phyloP scores from a whole-genome alignment of 1,140 invertebrate species.

The Neoseiulus cucumeris region DNA sequence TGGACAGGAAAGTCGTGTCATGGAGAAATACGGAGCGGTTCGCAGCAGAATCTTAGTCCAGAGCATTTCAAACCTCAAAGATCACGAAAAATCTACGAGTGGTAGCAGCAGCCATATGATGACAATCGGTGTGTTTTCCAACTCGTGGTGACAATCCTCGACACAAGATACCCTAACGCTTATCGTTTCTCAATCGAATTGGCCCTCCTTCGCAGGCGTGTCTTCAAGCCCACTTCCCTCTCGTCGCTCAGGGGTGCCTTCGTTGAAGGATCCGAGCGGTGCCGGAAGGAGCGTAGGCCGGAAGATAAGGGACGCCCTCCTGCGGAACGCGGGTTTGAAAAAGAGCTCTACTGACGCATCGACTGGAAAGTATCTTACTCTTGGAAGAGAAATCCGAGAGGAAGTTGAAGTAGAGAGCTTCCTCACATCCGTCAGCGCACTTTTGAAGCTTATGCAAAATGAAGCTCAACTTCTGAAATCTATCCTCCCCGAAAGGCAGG shows the following conservation, averaged over 20 bases:
- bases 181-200: neutral
- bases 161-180: neutral
- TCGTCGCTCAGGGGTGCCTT: constrained; percentile 22
- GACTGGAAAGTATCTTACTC: neutral
- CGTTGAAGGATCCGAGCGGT: constrained; percentile 26
- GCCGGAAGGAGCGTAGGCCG: neutral
- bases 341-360: constrained; percentile 25
- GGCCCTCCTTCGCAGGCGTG: neutral
- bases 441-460: constrained; percentile 67
- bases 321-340: constrained; percentile 30
- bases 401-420: constrained; percentile 73
- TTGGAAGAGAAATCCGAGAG: constrained; percentile 25
- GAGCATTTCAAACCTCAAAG: constrained; percentile 29
- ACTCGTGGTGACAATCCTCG: neutral
- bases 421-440: constrained; percentile 55
- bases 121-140: constrained; percentile 5
- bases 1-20: neutral
- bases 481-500: neutral
- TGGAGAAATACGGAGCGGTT: constrained; percentile 1
- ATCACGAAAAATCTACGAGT: constrained; percentile 45
- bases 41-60: constrained; percentile 12
- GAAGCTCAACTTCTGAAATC: constrained; percentile 30
- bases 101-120: constrained; percentile 24
- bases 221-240: neutral
- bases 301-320: neutral